Conservation (phyloP, 2,113 vertebrate genomes). For the Myotis yumanensis region DNA sequence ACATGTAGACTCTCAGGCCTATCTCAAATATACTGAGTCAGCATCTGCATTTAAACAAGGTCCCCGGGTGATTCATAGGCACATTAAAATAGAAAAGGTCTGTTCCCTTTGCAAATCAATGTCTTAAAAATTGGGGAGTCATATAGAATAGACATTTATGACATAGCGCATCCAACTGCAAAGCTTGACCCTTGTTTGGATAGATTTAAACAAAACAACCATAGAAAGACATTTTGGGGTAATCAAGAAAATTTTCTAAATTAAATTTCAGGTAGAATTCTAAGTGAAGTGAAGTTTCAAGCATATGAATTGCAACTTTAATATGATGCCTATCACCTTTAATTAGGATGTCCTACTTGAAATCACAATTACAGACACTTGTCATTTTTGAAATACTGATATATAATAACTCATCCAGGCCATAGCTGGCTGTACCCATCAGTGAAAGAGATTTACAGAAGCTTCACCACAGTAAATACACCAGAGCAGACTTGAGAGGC, state of each 20-base stretch:
- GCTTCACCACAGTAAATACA: constrained; percentile 26
- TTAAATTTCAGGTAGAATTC: constrained; percentile 22
- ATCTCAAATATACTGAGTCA: neutral
- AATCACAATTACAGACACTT: constrained; percentile 49
- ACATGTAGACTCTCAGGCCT: neutral
- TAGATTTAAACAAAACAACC: constrained; percentile 8
- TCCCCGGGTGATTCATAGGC: neutral
- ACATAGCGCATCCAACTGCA: neutral
- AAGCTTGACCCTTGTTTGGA: neutral
- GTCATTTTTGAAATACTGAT: constrained; percentile 55
- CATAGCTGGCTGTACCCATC: neutral
- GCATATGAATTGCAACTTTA: neutral
- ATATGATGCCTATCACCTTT: constrained; percentile 21
- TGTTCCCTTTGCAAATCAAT: neutral
- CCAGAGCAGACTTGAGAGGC: constrained; percentile 31
- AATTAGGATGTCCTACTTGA: constrained; percentile 47
- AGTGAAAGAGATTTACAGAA: constrained; percentile 47
- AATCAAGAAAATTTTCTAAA: constrained; percentile 11
- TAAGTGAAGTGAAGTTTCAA: constrained; percentile 47
- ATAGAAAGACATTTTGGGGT: neutral
- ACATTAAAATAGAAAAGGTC: neutral
- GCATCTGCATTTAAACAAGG: neutral
- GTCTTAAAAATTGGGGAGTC: neutral
- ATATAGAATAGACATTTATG: neutral
- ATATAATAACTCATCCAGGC: constrained; percentile 49